Evolutionary conservation across 2,113 vertebrate species (phyloP), one percentile per base, ranked within the genome.

Genomic region (Poeciliopsis retropinna): DNA sequence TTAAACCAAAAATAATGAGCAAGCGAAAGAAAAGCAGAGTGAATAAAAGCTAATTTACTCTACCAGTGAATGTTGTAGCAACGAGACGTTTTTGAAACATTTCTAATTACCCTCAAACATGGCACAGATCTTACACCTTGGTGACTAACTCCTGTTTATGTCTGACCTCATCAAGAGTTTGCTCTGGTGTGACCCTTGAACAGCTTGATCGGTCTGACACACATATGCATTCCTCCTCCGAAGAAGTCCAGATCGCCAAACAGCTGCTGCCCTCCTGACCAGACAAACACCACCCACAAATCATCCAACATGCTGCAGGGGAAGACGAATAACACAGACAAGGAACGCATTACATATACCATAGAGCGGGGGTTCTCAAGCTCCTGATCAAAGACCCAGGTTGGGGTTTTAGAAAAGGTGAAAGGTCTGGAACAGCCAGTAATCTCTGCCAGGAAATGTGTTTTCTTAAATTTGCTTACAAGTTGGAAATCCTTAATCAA

Each of bases 231-330:
- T 82, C 73, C 67, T 75, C 78, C 71, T 83, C 92, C 85, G 81
- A 81, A 76, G 57, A 71, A 67, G 67, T 65, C 79, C 91, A 93
- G 88, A 92, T 83, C 73, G 73, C 82, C 74, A 81, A 92, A 92
- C 93, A 94, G 92, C 92, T 95, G 93, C 88, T 94, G 77, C 79
- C 80, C 82, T 76, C 62, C 81, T 87, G 87, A 87, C 73, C 87
- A 87, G 72, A 78, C 77, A 67, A 79, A 29, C 76, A 67, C 66
- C 67, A 81, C 76, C 57, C 88, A 80, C 73, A 78, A 76, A 91
- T 85, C 90, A 91, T 89, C 85, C 82, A 85, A 78, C 81, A 79
- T 85, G 85, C 88, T 88, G 89, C 87, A 88, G 85, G 84, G 75
- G 69, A 70, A 83, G 75, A 65, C 78, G 85, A 80, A 87, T 76